phyloP scores from a whole-genome alignment of 1,140 invertebrate species.

The Pachyrhynchus sulphureomaculatus region DNA sequence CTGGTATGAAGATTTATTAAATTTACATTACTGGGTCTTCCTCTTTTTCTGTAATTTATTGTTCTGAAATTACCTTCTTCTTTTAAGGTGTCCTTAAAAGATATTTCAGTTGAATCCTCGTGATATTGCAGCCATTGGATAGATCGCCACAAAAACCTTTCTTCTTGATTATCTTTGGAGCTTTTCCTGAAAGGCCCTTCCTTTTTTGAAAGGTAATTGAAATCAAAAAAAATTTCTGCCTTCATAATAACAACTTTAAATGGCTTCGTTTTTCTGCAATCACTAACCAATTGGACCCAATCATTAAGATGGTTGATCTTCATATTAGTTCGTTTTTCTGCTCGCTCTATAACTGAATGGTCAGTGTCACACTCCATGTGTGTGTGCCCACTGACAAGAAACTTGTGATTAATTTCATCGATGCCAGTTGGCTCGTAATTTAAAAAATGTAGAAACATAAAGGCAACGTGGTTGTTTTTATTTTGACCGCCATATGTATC shows the following conservation, averaged over 20 bases:
- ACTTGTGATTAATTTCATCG: slow-evolving; percentile 45
- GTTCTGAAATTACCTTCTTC: neutral
- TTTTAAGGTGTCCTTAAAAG: neutral
- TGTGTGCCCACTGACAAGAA: slow-evolving; percentile 46
- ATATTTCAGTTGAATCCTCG: neutral
- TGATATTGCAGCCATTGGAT: neutral
- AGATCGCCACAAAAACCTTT: too few species aligned
- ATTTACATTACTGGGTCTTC: neutral
- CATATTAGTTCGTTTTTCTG: slow-evolving; percentile 30
- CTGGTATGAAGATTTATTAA: neutral
- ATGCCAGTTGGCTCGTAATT: too few species aligned
- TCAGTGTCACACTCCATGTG: slow-evolving; percentile 46
- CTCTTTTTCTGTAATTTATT: slow-evolving; percentile 2
- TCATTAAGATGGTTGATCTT: neutral
- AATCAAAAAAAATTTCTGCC: slow-evolving; percentile 2
- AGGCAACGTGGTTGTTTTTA: neutral
- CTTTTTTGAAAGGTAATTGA: neutral
- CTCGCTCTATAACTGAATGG: slow-evolving; percentile 43
- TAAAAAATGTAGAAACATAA: neutral
- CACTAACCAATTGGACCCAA: neutral
- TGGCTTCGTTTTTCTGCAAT: neutral
- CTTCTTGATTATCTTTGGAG: too few species aligned
- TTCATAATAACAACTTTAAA: slow-evolving; percentile 18
- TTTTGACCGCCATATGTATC: neutral
- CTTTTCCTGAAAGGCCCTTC: neutral